These are phyloP conservation scores for Lates calcarifer DNA, from an alignment of 2,113 vertebrate species.

Conservation along the genomic window DNA sequence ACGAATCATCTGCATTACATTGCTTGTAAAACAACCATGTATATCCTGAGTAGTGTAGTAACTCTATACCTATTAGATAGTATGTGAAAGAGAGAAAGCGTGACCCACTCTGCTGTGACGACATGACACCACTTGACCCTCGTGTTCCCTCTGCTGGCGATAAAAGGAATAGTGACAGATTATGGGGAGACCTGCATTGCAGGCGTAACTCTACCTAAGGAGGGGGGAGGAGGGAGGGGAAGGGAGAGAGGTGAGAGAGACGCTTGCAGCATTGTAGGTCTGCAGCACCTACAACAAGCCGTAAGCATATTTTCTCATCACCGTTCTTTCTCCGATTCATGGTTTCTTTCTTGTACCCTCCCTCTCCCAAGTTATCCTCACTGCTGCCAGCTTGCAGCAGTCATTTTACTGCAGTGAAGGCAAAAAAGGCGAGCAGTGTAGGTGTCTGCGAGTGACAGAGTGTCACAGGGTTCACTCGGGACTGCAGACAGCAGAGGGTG, in stretches of 20 bases:
- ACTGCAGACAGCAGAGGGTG: conserved; percentile 23
- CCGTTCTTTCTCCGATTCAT: conserved; percentile 7
- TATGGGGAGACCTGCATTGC: conserved; percentile 81
- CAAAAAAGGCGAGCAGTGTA: conserved; percentile 20
- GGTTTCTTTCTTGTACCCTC: conserved; percentile 41
- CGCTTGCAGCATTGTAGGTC: conserved; percentile 55
- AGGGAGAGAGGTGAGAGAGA: conserved; percentile 33
- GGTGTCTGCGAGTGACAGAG: conserved; percentile 33
- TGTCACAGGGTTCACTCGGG: conserved; percentile 47
- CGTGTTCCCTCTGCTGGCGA: conserved; percentile 70
- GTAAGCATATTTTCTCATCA: conserved; percentile 66
- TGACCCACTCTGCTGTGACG: conserved; percentile 43
- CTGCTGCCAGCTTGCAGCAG: conserved; percentile 48
- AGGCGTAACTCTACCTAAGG: conserved; percentile 75
- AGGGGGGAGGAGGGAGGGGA: neutral
- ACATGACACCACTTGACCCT: conserved; percentile 57
- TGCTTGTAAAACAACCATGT: conserved; percentile 15
- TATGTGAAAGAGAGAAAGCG: neutral
- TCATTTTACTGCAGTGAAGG: conserved; percentile 49
- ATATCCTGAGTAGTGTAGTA: conserved; percentile 8
- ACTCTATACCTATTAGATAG: conserved; percentile 28
- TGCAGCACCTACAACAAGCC: conserved; percentile 64
- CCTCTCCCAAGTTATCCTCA: conserved; percentile 11
- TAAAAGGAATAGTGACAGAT: conserved; percentile 57
- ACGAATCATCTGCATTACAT: neutral